These are phyloP conservation scores for Carterocephalus palaemon DNA, from an alignment of 2,888 invertebrate genomes.

Conservation along the genomic window DNA sequence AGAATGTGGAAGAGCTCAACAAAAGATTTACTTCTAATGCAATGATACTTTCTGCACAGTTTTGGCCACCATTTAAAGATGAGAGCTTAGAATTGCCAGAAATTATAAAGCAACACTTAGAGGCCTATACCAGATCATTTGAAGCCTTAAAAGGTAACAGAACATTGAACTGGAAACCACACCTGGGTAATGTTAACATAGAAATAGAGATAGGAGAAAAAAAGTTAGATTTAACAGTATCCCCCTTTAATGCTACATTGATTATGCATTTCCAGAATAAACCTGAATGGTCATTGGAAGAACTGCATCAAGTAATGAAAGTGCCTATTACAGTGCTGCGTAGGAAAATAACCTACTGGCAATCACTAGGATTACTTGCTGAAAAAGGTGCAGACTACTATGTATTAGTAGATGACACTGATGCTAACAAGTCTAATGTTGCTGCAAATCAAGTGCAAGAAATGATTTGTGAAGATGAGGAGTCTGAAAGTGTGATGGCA, in stretches of 20 bases:
- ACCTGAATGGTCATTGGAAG: constrained; percentile 91
- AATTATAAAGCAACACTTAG: constrained; percentile 87
- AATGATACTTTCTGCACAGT: constrained; percentile 97
- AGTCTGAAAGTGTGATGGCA: constrained; percentile 95
- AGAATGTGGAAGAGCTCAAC: constrained; percentile 67
- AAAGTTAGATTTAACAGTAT: constrained; percentile 88
- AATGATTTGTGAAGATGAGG: constrained; percentile 91
- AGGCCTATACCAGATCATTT: constrained; percentile 92
- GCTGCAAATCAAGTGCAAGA: constrained; percentile 77
- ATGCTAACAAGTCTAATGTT: constrained; percentile 76
- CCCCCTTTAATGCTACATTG: constrained; percentile 95
- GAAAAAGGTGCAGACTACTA: constrained; percentile 88
- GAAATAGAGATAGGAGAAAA: constrained; percentile 92
- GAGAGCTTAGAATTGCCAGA: constrained; percentile 93
- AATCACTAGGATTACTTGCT: constrained; percentile 91
- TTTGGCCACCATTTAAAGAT: constrained; percentile 98
- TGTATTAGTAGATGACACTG: constrained; percentile 82
- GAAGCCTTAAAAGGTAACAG: constrained; percentile 95
- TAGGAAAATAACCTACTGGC: constrained; percentile 95
- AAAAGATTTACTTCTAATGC: constrained; percentile 77
- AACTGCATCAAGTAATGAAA: constrained; percentile 90
- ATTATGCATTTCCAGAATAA: constrained; percentile 95
- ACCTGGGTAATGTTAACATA: constrained; percentile 93
- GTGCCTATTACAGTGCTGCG: constrained; percentile 91
- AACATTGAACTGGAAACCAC: constrained; percentile 95